phyloP scores from a whole-genome alignment of 2,113 vertebrate genomes.

The Tauraco erythrolophus region DNA sequence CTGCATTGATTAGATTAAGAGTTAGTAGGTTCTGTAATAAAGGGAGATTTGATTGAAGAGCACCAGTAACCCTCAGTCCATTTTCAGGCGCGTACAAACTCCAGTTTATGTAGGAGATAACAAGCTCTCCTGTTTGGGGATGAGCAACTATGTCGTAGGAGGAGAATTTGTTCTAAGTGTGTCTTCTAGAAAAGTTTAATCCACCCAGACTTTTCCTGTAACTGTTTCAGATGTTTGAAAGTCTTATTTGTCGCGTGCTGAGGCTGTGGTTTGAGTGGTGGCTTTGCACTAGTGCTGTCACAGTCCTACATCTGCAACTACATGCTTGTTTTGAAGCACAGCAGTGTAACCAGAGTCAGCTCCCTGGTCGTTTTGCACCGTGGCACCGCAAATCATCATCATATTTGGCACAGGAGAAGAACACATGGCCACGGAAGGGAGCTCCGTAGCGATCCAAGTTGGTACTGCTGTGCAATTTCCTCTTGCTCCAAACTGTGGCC shows the following conservation, averaged over 20 bases:
- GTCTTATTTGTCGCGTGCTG: fast-evolving
- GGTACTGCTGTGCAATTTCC: neutral
- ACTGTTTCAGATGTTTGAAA: neutral
- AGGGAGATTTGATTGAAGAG: neutral
- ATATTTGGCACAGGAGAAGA: neutral
- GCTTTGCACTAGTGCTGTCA: fast-evolving
- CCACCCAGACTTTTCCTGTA: fast-evolving
- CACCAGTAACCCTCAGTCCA: neutral
- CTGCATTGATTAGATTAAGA: neutral
- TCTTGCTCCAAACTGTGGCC: neutral
- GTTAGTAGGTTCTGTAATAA: neutral
- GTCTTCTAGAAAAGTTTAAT: neutral
- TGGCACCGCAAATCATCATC: neutral
- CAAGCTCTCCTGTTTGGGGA: neutral
- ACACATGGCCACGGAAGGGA: neutral
- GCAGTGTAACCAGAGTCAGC: neutral
- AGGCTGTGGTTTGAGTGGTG: neutral
- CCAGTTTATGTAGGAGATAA: neutral
- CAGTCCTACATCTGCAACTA: too few relatives aligned
- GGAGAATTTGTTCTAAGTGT: neutral
- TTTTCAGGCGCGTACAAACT: neutral
- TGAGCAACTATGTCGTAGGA: neutral
- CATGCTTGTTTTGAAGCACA: neutral
- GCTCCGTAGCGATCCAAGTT: neutral
- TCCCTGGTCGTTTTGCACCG: neutral